phyloP scores from a whole-genome alignment of 2,797 vertebrate genomes.

The Alfaro cultratus region DNA sequence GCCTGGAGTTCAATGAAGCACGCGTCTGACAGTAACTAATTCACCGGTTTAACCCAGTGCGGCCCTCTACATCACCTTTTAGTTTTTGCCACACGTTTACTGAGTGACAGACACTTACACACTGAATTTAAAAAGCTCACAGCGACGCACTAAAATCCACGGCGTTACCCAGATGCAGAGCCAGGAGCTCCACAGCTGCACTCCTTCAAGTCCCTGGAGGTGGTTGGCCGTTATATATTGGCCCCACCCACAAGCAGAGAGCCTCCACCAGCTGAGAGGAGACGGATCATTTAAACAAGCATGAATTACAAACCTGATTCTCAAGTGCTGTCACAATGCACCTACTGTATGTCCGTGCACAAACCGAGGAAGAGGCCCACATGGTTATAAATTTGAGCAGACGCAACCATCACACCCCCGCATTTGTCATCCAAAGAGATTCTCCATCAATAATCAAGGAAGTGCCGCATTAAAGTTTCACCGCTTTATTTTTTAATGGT shows the following conservation, averaged over 20 bases:
- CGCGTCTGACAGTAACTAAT: too few relatives aligned
- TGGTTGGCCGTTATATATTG: slow-evolving; percentile 29
- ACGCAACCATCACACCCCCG: slow-evolving; percentile 43
- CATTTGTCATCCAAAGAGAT: slow-evolving; percentile 67
- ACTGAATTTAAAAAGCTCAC: slow-evolving; percentile 24
- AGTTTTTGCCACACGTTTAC: too few relatives aligned
- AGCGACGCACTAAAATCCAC: slow-evolving; percentile 26
- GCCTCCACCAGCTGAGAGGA: slow-evolving; percentile 25
- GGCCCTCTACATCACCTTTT: too few relatives aligned
- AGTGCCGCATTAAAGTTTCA: slow-evolving; percentile 75
- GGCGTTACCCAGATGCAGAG: slow-evolving; percentile 54
- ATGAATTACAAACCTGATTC: neutral
- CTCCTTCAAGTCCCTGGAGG: slow-evolving; percentile 30
- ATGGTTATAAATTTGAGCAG: slow-evolving; percentile 13
- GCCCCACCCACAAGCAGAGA: slow-evolving; percentile 43
- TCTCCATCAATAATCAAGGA: slow-evolving; percentile 77
- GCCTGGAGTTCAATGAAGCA: too few relatives aligned
- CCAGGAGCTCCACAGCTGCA: slow-evolving; percentile 52
- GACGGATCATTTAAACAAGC: neutral
- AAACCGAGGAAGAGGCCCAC: neutral
- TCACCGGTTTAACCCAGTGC: too few relatives aligned
- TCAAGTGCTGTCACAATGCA: neutral
- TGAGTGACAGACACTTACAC: slow-evolving; percentile 32
- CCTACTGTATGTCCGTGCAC: slow-evolving; percentile 6
- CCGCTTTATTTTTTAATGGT: slow-evolving; percentile 81